Conservation (phyloP, 1,140 invertebrate species). For the Melipona quadrifasciata region DNA sequence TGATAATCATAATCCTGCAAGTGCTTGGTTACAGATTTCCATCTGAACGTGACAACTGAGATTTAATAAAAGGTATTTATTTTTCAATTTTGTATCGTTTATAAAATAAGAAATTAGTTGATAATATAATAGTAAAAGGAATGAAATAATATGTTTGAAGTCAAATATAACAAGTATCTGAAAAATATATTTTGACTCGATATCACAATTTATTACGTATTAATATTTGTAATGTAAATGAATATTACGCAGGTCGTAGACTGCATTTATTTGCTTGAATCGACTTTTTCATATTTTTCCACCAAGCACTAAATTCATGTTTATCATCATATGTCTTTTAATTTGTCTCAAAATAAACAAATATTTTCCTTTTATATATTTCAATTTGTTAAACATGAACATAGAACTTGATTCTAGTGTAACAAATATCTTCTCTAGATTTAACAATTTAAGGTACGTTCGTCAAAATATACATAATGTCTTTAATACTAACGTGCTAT, state of each 20-base stretch:
- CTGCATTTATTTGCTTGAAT: not conserved
- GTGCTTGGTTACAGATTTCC: slow-evolving; percentile 30
- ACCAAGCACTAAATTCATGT: slow-evolving; percentile 40
- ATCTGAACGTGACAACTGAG: slow-evolving; percentile 12
- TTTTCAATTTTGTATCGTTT: not conserved
- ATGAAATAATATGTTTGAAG: slow-evolving; percentile 17
- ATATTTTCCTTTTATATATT: not conserved
- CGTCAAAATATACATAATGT: slow-evolving; percentile 57
- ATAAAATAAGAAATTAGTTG: not conserved
- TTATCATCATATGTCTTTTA: not conserved
- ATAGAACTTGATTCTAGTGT: slow-evolving; percentile 42
- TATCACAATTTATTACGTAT: slow-evolving; percentile 73
- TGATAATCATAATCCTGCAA: slow-evolving; percentile 45
- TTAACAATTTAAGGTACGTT: slow-evolving; percentile 52
- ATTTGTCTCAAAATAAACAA: slow-evolving; percentile 14
- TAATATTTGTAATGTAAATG: slow-evolving; percentile 33
- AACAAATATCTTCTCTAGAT: slow-evolving; percentile 38
- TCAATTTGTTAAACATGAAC: slow-evolving; percentile 35
- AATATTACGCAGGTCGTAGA: slow-evolving; percentile 27
- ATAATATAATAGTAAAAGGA: not conserved
- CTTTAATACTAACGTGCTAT: slow-evolving; percentile 48
- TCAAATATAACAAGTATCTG: slow-evolving; percentile 55
- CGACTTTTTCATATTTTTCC: not conserved
- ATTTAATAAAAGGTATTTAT: slow-evolving; percentile 26
- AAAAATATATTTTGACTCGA: slow-evolving; percentile 74